phyloP scores from a whole-genome alignment of 2,888 invertebrate species.

The Cryptus viduatorius region DNA sequence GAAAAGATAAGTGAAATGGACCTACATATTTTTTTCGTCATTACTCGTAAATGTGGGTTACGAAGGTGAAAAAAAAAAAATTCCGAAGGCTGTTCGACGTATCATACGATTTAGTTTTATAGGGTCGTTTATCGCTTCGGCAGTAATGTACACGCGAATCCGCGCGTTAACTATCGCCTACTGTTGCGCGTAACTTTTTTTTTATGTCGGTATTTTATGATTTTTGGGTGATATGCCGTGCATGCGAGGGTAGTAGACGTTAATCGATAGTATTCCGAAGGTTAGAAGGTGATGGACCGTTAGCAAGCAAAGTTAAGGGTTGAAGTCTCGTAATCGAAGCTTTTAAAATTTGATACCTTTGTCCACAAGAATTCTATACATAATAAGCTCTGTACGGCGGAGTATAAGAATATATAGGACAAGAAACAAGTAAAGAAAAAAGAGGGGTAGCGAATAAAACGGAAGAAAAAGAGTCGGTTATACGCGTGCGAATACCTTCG shows the following conservation, averaged over 20 bases:
- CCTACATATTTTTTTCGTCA: constrained; percentile 8
- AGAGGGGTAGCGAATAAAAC: constrained; percentile 1
- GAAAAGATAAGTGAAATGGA: not conserved
- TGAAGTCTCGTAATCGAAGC: not conserved
- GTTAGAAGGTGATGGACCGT: not conserved
- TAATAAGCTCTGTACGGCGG: not conserved
- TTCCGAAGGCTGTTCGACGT: constrained; percentile 19
- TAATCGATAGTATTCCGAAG: not conserved
- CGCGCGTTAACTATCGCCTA: constrained; percentile 6
- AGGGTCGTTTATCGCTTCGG: constrained; percentile 36
- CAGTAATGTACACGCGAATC: not conserved
- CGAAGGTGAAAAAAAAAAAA: not conserved
- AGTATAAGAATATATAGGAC: not conserved
- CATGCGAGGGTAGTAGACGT: not conserved
- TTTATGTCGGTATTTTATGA: constrained; percentile 6
- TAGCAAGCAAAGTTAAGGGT: not conserved
- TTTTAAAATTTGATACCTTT: not conserved
- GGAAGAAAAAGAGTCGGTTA: constrained; percentile 39
- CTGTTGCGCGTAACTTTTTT: constrained; percentile 24
- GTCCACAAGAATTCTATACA: not conserved
- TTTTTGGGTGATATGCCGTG: not conserved
- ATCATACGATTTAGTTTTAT: constrained; percentile 35
- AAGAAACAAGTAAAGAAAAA: constrained; percentile 10
- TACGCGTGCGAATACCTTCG: constrained; percentile 26
- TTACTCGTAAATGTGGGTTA: not conserved